phyloP scores from a whole-genome alignment of 2,888 invertebrate genomes.

The Eutolmus rufibarbis region DNA sequence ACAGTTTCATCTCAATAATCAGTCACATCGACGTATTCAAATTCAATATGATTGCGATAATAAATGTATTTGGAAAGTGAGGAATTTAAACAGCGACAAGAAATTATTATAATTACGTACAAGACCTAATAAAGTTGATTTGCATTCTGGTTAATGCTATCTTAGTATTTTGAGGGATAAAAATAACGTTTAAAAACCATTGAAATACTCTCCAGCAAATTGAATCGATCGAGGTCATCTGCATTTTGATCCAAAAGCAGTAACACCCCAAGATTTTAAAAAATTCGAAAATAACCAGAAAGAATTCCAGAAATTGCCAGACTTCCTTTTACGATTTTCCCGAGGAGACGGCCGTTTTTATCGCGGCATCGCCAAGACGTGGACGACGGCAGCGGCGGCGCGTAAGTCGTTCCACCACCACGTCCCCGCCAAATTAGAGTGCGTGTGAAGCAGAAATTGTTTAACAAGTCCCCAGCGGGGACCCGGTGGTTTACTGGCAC shows the following conservation, averaged over 20 bases:
- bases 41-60: too few species aligned
- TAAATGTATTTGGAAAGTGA: neutral
- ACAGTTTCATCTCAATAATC: too few species aligned
- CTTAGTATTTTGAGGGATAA: neutral
- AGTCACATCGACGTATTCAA: too few species aligned
- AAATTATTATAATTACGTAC: neutral
- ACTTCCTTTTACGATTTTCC: neutral
- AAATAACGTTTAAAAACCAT: neutral
- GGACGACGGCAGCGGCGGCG: neutral
- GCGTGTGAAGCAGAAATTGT: neutral
- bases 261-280: neutral
- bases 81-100: neutral
- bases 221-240: neutral
- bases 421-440: neutral
- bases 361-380: neutral
- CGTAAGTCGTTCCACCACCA: neutral
- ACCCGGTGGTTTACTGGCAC: neutral
- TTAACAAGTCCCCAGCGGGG: neutral
- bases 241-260: neutral
- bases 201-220: neutral
- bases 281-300: neutral
- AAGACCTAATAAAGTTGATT: neutral
- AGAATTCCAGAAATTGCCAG: neutral
- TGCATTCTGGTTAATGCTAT: neutral
- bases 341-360: neutral